phyloP scores from a whole-genome alignment of 2,113 vertebrate species.

The Cyprinodon brontotheroides region DNA sequence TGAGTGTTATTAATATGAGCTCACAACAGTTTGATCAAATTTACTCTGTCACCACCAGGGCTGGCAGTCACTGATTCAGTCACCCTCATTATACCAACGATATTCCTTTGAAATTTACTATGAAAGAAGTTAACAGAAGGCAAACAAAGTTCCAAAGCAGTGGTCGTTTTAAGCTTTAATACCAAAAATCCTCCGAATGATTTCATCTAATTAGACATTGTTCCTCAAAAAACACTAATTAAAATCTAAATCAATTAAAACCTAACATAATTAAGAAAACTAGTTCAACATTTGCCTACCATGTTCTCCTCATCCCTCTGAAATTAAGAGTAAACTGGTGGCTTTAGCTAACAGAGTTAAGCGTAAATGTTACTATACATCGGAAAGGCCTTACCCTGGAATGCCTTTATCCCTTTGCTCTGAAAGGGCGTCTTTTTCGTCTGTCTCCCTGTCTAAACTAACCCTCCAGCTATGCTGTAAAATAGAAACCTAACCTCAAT shows the following conservation, averaged over 20 bases:
- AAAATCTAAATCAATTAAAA: constrained; percentile 74
- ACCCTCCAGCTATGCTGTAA: constrained; percentile 79
- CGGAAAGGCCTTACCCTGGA: constrained; percentile 32
- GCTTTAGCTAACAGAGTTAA: constrained; percentile 49
- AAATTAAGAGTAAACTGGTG: constrained; percentile 62
- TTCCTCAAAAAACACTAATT: constrained; percentile 70
- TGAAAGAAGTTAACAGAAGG: constrained; percentile 1
- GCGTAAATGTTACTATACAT: constrained; percentile 55
- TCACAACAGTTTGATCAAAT: constrained; percentile 43
- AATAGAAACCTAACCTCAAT: constrained; percentile 86
- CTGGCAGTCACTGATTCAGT: background rate
- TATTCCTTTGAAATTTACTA: background rate
- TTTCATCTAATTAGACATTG: constrained; percentile 67
- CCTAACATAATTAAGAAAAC: constrained; percentile 66
- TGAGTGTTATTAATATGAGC: constrained; percentile 42
- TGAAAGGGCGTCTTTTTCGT: constrained; percentile 65
- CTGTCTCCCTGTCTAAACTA: constrained; percentile 63
- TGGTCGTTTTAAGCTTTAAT: constrained; percentile 50
- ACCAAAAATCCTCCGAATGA: constrained; percentile 59
- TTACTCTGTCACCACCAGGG: constrained; percentile 20
- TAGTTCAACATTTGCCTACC: constrained; percentile 38
- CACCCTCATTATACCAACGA: background rate
- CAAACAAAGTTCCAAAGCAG: constrained; percentile 42
- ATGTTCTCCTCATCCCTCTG: constrained; percentile 16
- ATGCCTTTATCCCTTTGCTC: constrained; percentile 40